Evolutionary conservation across 2,113 vertebrate species (phyloP), one percentile per base, ranked within the genome.

Genomic region (Pyxicephalus adspersus): DNA sequence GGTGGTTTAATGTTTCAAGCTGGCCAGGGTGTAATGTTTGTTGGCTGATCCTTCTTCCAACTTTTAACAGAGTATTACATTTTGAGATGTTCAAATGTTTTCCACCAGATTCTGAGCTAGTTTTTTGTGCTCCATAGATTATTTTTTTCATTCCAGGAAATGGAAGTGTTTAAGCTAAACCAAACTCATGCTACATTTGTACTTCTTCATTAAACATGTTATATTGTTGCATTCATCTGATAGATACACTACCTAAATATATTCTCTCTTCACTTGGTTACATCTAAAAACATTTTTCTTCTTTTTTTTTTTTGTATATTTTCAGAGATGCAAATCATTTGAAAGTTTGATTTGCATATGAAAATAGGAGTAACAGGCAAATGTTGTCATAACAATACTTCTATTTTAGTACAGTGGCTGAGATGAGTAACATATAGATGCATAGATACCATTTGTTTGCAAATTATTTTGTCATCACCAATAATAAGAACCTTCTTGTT

Each of bases 321-420:
- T 55, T 55, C 23, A 25, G 45, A 22, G 2, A 25, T 52, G 20
- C 31, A 54, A 18, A 57, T 54, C 18, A 31, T 73, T 55, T 55
- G 19, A 58, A 29, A 34, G 19, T 28, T 55, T 16, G 26, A 20
- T 58, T 55, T 58, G 52, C 70, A 73, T 55, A 57, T 19, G 70
- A 73, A 73, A 54, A 55, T 54, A 73, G n/a, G 19, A 26, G n/a
- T 57, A n/a, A 34, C 19, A 31, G 26, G 70, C 67, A 29, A 57
- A 20, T 58, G 26, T 20, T 34, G n/a, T 20, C 6, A 11, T 55
- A 73, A 29, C 18, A 51, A 68, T 38, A 51, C 20, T 38, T 68
- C 38, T 45, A 11, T 51, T 18, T n/a, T 45, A 15, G 38, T 22
- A 2, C 45, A 22, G 13, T 13, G 22, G n/a, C 38, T 23, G 20